Percentiles rank a stretch among this genome's conserved stretches.
phyloP scores from a whole-genome alignment of 2,113 vertebrate species.

The Gnathonemus echidnorhynchus region DNA sequence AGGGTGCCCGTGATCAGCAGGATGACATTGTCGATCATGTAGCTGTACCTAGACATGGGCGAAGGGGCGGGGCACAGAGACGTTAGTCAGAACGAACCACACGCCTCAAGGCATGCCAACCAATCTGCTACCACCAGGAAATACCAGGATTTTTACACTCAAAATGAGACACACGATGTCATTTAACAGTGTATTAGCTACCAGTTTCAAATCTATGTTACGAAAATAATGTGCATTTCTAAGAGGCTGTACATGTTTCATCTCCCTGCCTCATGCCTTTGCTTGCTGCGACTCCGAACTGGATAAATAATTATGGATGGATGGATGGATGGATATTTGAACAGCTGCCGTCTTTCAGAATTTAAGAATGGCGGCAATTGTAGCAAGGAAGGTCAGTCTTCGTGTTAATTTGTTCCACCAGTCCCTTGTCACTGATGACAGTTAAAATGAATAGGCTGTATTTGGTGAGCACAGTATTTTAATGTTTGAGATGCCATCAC shows the following conservation, averaged over 20 bases:
- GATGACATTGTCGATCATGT: conserved; percentile 98
- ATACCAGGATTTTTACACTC: background rate
- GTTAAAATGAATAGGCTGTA: background rate
- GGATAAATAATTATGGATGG: background rate
- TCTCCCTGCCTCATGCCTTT: background rate
- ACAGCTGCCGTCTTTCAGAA: background rate
- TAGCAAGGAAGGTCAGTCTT: background rate
- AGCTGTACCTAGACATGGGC: conserved; percentile 78
- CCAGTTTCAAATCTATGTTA: background rate
- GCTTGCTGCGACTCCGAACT: background rate
- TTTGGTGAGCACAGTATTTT: background rate
- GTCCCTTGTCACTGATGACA: background rate
- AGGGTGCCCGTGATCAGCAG: conserved; percentile 94
- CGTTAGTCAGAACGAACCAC: background rate
- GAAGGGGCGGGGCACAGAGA: background rate
- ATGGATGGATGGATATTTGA: background rate
- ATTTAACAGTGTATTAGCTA: background rate
- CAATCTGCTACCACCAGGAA: background rate
- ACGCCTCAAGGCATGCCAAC: background rate
- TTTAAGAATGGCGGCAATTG: background rate
- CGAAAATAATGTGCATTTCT: background rate
- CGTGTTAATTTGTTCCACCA: background rate
- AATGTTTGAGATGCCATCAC: background rate
- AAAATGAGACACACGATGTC: background rate
- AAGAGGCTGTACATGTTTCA: background rate